Evolutionary conservation across 2,797 vertebrate species (phyloP), one percentile per base, ranked within the genome.

Genomic region (Orestias chungarensis): DNA sequence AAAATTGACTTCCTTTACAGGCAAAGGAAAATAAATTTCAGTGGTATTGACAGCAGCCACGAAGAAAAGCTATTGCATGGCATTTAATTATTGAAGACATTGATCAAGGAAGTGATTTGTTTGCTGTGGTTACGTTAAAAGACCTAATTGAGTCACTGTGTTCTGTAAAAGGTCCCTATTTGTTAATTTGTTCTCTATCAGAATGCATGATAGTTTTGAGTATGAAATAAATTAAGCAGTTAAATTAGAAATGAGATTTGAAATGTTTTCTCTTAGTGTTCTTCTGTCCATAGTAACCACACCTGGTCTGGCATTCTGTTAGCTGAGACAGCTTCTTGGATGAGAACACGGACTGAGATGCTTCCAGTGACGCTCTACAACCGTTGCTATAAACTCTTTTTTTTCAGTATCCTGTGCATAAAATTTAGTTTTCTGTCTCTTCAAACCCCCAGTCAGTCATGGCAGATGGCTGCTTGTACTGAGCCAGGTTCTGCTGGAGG

Each of bases 81-180:
- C 96, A 96, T 96, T 97, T 96, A 94, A 96, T 96, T 94, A 92
- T 95, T 91, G 85, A 93, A 95, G 93, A 93, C 93, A 95, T 95
- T 93, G 93, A 95, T 93, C 91, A 92, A 93, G 93, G 90, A 79
- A 92, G 92, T 95, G 94, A 94, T 95, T 95, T 92, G 94, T 94
- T 89, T 89, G 86, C 86, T 76, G 80, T 83, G 87, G 82, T 90
- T 91, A 75, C 72, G 88, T 91, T 93, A 89, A 94, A 93, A 89
- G 84, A 83, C 87, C 87, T 94, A 93, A 94, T 94, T 93, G 92
- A 94, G 91, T 91, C 81, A 65, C 85, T 43, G 81, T 57, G 67
- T 76, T 88, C 70, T 82, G 76, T 87, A 86, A 90, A 89, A 80
- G 81, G 75, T 83, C 88, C 86, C 91, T 90, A 90, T 93, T 91